Evolutionary conservation across 2,797 vertebrate species (phyloP), one percentile per base, ranked within the genome.

Genomic region (Huso huso): DNA sequence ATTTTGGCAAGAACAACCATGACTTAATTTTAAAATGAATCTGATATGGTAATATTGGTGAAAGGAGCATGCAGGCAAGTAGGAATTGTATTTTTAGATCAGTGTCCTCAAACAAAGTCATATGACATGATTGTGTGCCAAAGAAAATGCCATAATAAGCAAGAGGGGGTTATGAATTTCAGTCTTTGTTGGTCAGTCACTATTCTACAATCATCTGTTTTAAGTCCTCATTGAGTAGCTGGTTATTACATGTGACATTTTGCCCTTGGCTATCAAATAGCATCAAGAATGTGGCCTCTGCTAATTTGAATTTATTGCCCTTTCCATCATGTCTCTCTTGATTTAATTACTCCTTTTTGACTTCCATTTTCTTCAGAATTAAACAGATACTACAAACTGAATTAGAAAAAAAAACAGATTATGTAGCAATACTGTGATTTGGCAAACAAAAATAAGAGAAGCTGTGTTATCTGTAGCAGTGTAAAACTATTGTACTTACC

Each of bases 101-200:
- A 37, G 23, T 37, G 2, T 37, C 23, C 23, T 37, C 23, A 37
- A 37, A 37, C 23, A 37, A 37, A 55, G 52, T 55, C 52, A 55
- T 55, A 4, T 55, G 9, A 9, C n/a, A 55, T 55, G 9, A n/a
- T n/a, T 55, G 53, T 55, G 53, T 55, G 9, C 53, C n/a, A 10
- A 55, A 55, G 53, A 55, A 55, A 55, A 55, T n/a, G n/a, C 53
- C 53, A 55, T 10, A n/a, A 10, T n/a, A 55, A n/a, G 9, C 10
- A 10, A 10, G 6, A 55, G n/a, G 9, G 9, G 53, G 6, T 55
- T 10, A 10, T 55, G 53, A 10, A 55, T 10, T 10, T n/a, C 9
- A 55, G n/a, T n/a, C 53, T 55, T 55, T 55, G 7, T n/a, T 55
- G 53, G 53, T 55, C 53, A 55, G 53, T 55, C n/a, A n/a, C 53